Percentiles rank a stretch among this genome's conserved stretches.
Conservation (phyloP, 2,888 invertebrate genomes). For the Nudaria mundana region DNA sequence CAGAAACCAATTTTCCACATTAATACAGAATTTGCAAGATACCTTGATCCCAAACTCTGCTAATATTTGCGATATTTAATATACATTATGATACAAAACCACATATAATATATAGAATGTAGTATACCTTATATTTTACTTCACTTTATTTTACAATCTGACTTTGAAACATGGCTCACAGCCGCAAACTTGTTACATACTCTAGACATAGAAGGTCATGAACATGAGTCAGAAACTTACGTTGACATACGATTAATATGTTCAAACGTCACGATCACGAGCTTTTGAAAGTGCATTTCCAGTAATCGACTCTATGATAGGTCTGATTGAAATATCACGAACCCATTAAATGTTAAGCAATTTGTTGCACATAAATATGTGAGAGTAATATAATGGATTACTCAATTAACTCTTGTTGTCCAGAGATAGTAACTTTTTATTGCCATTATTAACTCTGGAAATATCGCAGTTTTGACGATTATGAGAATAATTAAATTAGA, state of each 20-base stretch:
- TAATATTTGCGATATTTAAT: no score
- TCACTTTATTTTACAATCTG: no score
- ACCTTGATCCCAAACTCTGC: no score
- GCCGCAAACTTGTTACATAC: background rate
- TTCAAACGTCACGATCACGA: background rate
- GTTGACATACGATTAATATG: background rate
- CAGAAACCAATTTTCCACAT: no score
- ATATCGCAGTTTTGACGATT: no score
- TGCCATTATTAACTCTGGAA: no score
- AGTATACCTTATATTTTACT: no score
- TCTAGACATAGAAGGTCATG: background rate
- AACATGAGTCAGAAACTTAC: background rate
- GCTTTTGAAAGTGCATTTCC: constrained; percentile 3
- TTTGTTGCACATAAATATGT: constrained; percentile 10
- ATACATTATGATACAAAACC: no score
- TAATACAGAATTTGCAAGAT: no score
- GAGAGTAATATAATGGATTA: constrained; percentile 15
- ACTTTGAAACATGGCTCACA: constrained; percentile 5
- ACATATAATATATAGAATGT: no score
- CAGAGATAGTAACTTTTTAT: constrained; percentile 26
- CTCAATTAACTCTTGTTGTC: constrained; percentile 22
- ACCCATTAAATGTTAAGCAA: constrained; percentile 7
- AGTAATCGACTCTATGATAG: background rate
- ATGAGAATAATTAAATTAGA: no score
- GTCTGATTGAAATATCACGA: constrained; percentile 2